These are phyloP conservation scores for Lordiphosa clarofinis DNA, from an alignment of 1,140 invertebrate species.

Conservation along the genomic window DNA sequence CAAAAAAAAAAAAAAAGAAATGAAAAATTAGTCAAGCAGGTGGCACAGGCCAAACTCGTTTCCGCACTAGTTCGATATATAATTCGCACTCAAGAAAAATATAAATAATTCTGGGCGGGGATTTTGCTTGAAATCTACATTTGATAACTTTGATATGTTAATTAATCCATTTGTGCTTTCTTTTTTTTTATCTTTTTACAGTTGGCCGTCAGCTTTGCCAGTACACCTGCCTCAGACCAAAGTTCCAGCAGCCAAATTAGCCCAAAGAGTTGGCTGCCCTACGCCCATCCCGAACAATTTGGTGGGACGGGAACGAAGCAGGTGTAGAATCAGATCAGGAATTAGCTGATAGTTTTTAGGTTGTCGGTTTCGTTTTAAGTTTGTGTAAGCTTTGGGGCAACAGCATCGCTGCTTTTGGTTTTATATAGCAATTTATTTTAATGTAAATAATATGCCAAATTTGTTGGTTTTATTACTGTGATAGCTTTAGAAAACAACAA, in stretches of 20 bases:
- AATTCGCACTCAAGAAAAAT: not conserved
- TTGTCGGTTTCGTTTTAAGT: slow-evolving; percentile 30
- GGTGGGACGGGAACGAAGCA: slow-evolving; percentile 22
- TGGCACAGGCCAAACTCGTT: slow-evolving; percentile 31
- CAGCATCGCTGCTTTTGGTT: slow-evolving; percentile 37
- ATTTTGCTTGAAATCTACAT: slow-evolving; percentile 15
- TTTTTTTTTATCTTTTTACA: slow-evolving; percentile 23
- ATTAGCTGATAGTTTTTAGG: slow-evolving; percentile 37
- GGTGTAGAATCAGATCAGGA: slow-evolving; percentile 18
- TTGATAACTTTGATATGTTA: slow-evolving; percentile 33
- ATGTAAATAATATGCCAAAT: slow-evolving; percentile 42
- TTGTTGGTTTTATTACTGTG: slow-evolving; percentile 53
- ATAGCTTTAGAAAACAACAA: slow-evolving; percentile 48
- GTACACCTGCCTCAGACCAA: slow-evolving; percentile 21
- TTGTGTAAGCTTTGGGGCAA: slow-evolving; percentile 34
- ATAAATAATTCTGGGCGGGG: slow-evolving; percentile 1
- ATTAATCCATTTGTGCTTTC: slow-evolving; percentile 25
- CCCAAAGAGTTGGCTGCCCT: slow-evolving; percentile 31
- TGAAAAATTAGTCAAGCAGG: slow-evolving; percentile 6
- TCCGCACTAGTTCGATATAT: slow-evolving; percentile 16
- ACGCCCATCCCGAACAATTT: slow-evolving; percentile 29
- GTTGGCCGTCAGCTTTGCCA: slow-evolving; percentile 45
- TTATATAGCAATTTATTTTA: slow-evolving; percentile 48
- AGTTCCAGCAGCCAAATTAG: slow-evolving; percentile 27
- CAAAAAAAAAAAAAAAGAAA: not conserved